Percentiles rank a stretch among this genome's conserved stretches.
These are phyloP conservation scores for Circaetus gallicus DNA, from an alignment of 2,113 vertebrate species.

Conservation along the genomic window DNA sequence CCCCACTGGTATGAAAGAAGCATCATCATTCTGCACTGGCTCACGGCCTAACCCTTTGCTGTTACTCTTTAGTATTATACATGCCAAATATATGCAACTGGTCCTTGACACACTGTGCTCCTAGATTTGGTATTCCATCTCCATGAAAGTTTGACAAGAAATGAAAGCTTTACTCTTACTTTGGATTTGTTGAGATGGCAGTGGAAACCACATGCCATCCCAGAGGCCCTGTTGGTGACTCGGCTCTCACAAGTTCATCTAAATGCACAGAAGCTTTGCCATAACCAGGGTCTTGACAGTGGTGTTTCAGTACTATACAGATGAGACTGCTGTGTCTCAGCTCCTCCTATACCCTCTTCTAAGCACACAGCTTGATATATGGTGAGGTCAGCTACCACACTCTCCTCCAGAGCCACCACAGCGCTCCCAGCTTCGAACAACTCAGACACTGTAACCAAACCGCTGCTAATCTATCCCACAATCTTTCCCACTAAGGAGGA, in stretches of 20 bases:
- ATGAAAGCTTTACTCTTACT: not conserved
- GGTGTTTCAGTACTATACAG: not conserved
- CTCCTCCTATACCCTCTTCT: not conserved
- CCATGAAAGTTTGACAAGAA: not conserved
- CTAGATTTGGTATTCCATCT: not conserved
- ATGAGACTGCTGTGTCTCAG: not conserved
- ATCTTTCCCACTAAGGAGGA: not conserved
- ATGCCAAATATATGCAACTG: not conserved
- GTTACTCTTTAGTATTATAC: not conserved
- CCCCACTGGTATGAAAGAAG: not conserved
- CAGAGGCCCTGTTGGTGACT: not conserved
- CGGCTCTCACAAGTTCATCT: not conserved
- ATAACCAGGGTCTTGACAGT: not conserved
- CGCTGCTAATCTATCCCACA: not conserved
- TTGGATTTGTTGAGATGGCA: not conserved
- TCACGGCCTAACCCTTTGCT: not conserved
- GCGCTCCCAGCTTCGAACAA: not conserved
- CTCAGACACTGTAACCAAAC: not conserved
- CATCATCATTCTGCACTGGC: not conserved
- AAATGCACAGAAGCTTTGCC: not conserved
- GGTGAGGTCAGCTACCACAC: not conserved
- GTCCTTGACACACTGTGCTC: not conserved
- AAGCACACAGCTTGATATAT: not conserved
- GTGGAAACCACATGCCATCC: not conserved
- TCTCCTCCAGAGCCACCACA: not conserved